Evolutionary conservation across 2,888 invertebrate genomes (phyloP).

Genomic region (Plagodis dolabraria): DNA sequence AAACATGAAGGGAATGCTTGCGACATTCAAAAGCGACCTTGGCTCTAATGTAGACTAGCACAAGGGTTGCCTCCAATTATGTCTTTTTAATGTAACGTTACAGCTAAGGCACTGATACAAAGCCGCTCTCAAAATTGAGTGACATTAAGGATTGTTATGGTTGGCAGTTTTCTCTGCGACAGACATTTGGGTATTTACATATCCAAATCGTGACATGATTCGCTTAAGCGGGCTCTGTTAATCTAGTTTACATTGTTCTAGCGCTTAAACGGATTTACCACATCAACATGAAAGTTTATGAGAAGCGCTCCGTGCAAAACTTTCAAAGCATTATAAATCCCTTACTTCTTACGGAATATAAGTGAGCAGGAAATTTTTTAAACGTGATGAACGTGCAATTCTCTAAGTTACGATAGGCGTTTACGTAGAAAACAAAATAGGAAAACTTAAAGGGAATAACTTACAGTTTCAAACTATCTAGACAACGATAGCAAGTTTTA

Average conservation of each 20-base stretch:
- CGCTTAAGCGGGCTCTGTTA: slow-evolving; percentile 13
- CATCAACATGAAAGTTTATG: slow-evolving; percentile 14
- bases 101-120: slow-evolving; percentile 48
- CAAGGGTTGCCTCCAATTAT: slow-evolving; percentile 68
- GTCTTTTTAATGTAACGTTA: slow-evolving; percentile 52
- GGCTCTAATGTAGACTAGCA: slow-evolving; percentile 64
- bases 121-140: slow-evolving; percentile 53
- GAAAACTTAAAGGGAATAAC: slow-evolving; percentile 60
- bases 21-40: slow-evolving; percentile 81
- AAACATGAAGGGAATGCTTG: slow-evolving; percentile 78
- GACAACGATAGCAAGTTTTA: slow-evolving; percentile 63
- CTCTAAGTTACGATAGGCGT: slow-evolving; percentile 50
- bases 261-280: slow-evolving; percentile 11
- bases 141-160: slow-evolving; percentile 56
- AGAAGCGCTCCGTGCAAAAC: slow-evolving; percentile 19
- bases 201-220: slow-evolving; percentile 22
- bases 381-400: slow-evolving; percentile 45
- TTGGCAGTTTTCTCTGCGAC: slow-evolving; percentile 34
- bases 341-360: slow-evolving; percentile 18
- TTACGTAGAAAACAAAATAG: slow-evolving; percentile 52
- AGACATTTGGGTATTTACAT: slow-evolving; percentile 34
- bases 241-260: slow-evolving; percentile 22
- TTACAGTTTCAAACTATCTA: slow-evolving; percentile 70
- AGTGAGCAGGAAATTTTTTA: slow-evolving; percentile 21
- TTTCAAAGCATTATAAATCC: slow-evolving; percentile 22